Conservation (phyloP, 2,113 vertebrate species). For the Pseudopodoces humilis region DNA sequence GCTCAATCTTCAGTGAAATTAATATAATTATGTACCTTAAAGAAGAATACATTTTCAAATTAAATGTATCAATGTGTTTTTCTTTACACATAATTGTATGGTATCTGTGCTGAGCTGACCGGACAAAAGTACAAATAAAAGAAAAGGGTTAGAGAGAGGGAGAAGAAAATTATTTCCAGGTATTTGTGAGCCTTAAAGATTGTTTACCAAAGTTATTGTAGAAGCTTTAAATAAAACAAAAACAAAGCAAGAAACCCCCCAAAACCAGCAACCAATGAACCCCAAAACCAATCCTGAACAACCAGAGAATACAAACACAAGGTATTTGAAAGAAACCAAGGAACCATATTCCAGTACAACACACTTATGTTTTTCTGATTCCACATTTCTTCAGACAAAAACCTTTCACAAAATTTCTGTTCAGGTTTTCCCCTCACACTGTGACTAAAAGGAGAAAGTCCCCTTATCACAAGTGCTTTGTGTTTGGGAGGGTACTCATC, state of each 20-base stretch:
- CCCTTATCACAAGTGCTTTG: not conserved
- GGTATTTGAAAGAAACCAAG: not conserved
- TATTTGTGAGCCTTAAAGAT: not conserved
- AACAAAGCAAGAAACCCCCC: not conserved
- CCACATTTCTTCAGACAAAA: not conserved
- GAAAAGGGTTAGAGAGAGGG: fast-evolving
- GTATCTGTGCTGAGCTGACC: not conserved
- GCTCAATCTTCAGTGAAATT: not conserved
- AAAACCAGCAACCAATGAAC: not conserved
- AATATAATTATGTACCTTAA: not conserved
- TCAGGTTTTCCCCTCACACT: not conserved
- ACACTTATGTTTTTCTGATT: not conserved
- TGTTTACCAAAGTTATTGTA: not conserved
- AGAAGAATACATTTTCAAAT: not conserved
- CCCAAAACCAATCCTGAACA: not conserved
- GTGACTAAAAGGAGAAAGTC: not conserved
- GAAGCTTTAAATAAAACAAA: not conserved
- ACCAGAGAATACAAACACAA: not conserved
- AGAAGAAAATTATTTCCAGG: not conserved
- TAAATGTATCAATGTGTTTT: not conserved
- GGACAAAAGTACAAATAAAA: not conserved
- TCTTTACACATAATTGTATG: fast-evolving
- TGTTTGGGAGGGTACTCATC: not conserved
- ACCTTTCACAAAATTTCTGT: not conserved
- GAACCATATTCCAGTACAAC: not conserved